Percentiles rank a stretch among this genome's conserved stretches.
These are phyloP conservation scores for Fissipunctia ypsillon DNA, from an alignment of 2,888 invertebrate species.

Conservation along the genomic window DNA sequence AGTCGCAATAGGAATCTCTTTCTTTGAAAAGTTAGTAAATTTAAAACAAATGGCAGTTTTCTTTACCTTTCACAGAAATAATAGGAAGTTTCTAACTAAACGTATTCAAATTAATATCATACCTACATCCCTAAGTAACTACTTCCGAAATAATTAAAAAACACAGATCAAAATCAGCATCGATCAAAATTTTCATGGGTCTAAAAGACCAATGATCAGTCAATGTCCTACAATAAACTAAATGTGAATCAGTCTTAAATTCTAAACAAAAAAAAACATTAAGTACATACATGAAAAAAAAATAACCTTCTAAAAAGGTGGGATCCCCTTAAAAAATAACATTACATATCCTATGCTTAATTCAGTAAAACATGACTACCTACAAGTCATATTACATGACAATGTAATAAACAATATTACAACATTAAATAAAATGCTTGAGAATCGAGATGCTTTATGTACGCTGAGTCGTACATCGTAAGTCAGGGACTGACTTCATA, in stretches of 20 bases:
- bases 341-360: background rate
- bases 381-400: slow-evolving; percentile 30
- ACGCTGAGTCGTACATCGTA: background rate
- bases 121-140: background rate
- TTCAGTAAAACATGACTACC: background rate
- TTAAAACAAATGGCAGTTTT: background rate
- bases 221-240: background rate
- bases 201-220: background rate
- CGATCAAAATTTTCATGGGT: background rate
- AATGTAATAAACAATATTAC: slow-evolving; percentile 13
- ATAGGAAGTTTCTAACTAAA: background rate
- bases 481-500: background rate
- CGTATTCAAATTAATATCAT: background rate
- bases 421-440: background rate
- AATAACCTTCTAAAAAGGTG: background rate
- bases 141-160: background rate
- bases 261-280: background rate
- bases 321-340: background rate
- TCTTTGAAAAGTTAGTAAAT: background rate
- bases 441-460: slow-evolving; percentile 6
- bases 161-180: background rate
- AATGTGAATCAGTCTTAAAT: slow-evolving; percentile 22
- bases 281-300: background rate
- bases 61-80: background rate
- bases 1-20: background rate